Percentiles rank a stretch among this genome's conserved stretches.
phyloP scores from a whole-genome alignment of 2,797 vertebrate genomes.

The Pangasius krempfi region DNA sequence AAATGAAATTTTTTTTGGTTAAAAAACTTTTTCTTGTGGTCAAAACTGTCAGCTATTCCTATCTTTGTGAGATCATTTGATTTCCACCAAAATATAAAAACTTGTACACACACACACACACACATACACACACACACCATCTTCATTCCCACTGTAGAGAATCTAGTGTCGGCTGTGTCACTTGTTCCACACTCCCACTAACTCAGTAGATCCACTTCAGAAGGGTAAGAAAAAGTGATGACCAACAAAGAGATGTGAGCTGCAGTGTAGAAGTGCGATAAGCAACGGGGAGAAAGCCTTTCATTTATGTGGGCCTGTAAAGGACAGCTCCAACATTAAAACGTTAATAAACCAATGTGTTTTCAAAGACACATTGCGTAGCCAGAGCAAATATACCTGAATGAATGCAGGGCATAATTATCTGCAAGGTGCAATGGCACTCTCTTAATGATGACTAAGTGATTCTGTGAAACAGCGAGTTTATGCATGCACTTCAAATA shows the following conservation, averaged over 20 bases:
- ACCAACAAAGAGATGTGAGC: not conserved
- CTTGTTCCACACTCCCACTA: conserved; percentile 1
- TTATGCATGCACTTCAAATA: not conserved
- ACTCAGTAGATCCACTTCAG: not conserved
- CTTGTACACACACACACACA: not conserved
- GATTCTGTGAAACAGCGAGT: conserved; percentile 27
- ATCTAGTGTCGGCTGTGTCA: not conserved
- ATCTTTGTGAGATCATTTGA: not conserved
- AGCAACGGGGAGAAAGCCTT: not conserved
- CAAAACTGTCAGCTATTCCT: not conserved
- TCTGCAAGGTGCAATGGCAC: not conserved
- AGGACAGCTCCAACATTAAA: not conserved
- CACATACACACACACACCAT: not conserved
- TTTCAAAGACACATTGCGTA: not conserved
- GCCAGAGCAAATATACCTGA: not conserved
- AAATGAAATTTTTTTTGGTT: not conserved
- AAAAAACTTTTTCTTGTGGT: not conserved
- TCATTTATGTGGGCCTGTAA: not conserved
- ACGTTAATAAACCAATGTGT: not conserved
- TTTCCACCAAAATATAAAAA: not conserved
- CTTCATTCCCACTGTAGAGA: not conserved
- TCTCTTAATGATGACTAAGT: not conserved
- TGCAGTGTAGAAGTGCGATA: not conserved
- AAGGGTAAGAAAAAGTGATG: conserved; percentile 9
- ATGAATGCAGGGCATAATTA: not conserved